These are phyloP conservation scores for Meloidogyne exigua DNA, from an alignment of 1,140 invertebrate species.

Conservation along the genomic window DNA sequence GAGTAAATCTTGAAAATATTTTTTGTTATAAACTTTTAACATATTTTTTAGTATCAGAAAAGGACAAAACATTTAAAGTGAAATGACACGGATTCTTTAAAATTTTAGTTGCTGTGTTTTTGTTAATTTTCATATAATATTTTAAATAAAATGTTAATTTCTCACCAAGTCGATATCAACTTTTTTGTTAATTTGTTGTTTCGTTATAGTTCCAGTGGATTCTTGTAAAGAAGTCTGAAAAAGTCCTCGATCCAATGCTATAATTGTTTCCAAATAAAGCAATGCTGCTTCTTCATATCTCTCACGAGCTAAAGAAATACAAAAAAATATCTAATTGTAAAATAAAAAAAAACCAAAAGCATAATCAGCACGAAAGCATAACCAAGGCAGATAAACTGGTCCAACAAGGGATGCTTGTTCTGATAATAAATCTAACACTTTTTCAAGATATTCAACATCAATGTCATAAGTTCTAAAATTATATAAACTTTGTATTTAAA, in stretches of 20 bases:
- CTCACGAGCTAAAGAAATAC: conserved; percentile 15
- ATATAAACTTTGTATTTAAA: too few species aligned
- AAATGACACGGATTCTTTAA: too few species aligned
- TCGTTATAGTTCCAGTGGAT: not conserved
- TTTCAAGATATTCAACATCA: conserved; percentile 27
- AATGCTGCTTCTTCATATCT: conserved; percentile 20
- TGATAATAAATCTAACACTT: conserved; percentile 33
- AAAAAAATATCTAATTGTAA: not conserved
- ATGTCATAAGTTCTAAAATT: conserved; percentile 3
- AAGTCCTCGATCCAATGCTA: conserved; percentile 24
- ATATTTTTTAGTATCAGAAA: too few species aligned
- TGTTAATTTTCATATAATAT: conserved; percentile 1
- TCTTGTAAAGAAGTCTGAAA: not conserved
- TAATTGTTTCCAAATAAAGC: conserved; percentile 28
- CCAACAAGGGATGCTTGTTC: conserved; percentile 24
- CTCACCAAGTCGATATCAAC: conserved; percentile 26
- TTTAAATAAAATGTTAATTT: not conserved
- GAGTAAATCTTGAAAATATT: conserved; percentile 29
- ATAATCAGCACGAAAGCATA: conserved; percentile 29
- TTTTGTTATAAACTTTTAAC: not conserved
- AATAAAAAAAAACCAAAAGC: conserved; percentile 22
- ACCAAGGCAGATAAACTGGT: conserved; percentile 27
- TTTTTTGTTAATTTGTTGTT: conserved; percentile 1
- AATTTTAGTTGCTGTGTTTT: too few species aligned
- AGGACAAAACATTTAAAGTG: too few species aligned